A percentile compares a stretch with the other conserved stretches of the same genome.
phyloP scores from a whole-genome alignment of 2,888 invertebrate species.

The Zygaena filipendulae region DNA sequence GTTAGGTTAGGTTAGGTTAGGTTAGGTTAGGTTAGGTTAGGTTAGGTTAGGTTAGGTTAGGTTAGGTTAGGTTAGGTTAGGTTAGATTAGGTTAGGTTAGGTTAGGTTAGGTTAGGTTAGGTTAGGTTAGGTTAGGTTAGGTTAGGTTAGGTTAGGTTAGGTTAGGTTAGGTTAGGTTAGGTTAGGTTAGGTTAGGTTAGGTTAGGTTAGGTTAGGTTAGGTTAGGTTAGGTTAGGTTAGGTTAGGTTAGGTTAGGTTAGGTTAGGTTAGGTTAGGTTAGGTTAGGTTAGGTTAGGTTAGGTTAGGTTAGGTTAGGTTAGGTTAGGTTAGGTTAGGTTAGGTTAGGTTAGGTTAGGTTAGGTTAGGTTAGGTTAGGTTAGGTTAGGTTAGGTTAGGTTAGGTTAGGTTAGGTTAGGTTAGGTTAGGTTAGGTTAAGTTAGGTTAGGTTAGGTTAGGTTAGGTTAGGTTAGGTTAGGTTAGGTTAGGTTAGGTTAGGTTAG shows the following conservation, averaged over 20 bases:
- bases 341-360: too few relatives aligned
- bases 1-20: slow-evolving; percentile 14
- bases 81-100: slow-evolving; percentile 14
- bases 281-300: slow-evolving; percentile 15
- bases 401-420: slow-evolving; percentile 14
- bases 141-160: slow-evolving; percentile 16
- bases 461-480: slow-evolving; percentile 15
- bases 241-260: slow-evolving; percentile 17
- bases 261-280: slow-evolving; percentile 16
- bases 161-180: slow-evolving; percentile 16
- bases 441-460: slow-evolving; percentile 14
- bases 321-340: slow-evolving; percentile 18
- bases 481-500: too few relatives aligned
- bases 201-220: slow-evolving; percentile 17
- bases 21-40: slow-evolving; percentile 11
- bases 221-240: slow-evolving; percentile 16
- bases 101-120: slow-evolving; percentile 14
- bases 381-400: slow-evolving; percentile 10
- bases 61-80: slow-evolving; percentile 14
- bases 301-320: slow-evolving; percentile 16
- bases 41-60: slow-evolving; percentile 11
- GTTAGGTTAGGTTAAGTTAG: slow-evolving; percentile 13
- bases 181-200: slow-evolving; percentile 14
- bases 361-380: slow-evolving; percentile 18
- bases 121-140: slow-evolving; percentile 14